Evolutionary conservation across 2,797 vertebrate species (phyloP).

Genomic region (Gymnopithys bicolor): DNA sequence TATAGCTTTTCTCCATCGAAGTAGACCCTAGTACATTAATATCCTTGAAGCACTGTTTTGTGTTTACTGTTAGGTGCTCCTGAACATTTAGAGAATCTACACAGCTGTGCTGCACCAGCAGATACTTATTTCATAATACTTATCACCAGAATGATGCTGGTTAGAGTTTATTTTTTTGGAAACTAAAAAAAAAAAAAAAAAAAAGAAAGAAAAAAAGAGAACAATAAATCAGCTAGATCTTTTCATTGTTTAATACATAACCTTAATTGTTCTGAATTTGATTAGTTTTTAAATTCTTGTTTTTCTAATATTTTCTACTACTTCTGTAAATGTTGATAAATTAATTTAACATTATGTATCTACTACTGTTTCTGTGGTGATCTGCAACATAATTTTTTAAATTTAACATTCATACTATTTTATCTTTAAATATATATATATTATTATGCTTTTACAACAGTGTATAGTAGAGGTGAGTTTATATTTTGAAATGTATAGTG

Average conservation of each 20-base stretch:
- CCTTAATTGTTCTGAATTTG: constrained; percentile 60
- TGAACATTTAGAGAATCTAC: constrained; percentile 59
- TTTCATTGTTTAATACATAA: constrained; percentile 34
- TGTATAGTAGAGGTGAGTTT: constrained; percentile 4
- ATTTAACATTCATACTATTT: constrained; percentile 31
- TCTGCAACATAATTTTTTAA: constrained; percentile 61
- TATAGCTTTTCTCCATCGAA: constrained; percentile 72
- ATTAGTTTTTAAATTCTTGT: constrained; percentile 59
- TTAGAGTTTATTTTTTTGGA: constrained; percentile 55
- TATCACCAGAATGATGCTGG: constrained; percentile 27
- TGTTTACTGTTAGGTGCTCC: constrained; percentile 65
- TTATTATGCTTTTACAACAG: constrained; percentile 41
- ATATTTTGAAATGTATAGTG: neutral
- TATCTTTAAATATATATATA: neutral
- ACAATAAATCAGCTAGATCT: constrained; percentile 17
- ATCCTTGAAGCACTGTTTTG: constrained; percentile 63
- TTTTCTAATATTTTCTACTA: constrained; percentile 40
- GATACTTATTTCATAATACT: constrained; percentile 53
- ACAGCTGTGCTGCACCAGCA: constrained; percentile 42
- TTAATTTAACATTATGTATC: constrained; percentile 44
- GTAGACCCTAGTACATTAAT: constrained; percentile 60
- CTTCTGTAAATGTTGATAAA: constrained; percentile 37
- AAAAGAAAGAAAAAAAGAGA: neutral
- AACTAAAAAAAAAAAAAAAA: constrained; percentile 33
- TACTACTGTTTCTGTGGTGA: constrained; percentile 52